A percentile compares a stretch with the other conserved stretches of the same genome.
Conservation (phyloP, 1,140 invertebrate species). For the Cydia splendana region DNA sequence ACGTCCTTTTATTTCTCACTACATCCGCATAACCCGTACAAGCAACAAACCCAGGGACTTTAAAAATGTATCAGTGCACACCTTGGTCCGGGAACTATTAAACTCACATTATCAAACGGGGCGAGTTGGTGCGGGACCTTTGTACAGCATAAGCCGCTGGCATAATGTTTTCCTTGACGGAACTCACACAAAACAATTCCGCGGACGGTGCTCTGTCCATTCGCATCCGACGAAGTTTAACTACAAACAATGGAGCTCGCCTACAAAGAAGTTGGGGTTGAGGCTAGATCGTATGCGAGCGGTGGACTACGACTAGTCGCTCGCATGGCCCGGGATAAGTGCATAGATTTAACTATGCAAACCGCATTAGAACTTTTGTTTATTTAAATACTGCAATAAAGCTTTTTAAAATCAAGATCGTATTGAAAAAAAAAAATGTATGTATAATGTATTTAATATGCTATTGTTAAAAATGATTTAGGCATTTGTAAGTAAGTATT, state of each 20-base stretch:
- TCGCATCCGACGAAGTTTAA: slow-evolving; percentile 60
- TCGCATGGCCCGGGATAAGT: not conserved
- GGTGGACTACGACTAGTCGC: not conserved
- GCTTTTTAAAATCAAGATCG: not conserved
- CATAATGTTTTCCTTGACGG: slow-evolving; percentile 71
- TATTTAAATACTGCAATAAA: not conserved
- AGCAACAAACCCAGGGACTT: slow-evolving; percentile 1
- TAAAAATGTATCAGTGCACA: slow-evolving; percentile 28
- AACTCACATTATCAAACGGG: slow-evolving; percentile 67
- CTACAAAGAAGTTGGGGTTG: slow-evolving; percentile 70
- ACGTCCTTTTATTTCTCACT: not conserved
- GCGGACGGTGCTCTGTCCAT: slow-evolving; percentile 51
- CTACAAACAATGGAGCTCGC: slow-evolving; percentile 70
- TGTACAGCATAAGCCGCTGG: slow-evolving; percentile 67
- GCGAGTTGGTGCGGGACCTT: slow-evolving; percentile 41
- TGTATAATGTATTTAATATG: too few relatives aligned
- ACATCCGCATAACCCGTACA: not conserved
- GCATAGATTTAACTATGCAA: not conserved
- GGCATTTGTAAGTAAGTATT: too few relatives aligned
- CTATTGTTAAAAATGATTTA: too few relatives aligned
- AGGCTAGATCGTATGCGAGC: slow-evolving; percentile 37
- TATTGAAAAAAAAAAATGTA: not conserved
- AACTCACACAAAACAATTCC: slow-evolving; percentile 65
- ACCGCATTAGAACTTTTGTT: not conserved
- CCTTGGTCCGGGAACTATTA: slow-evolving; percentile 53